Base-by-base conservation (phyloP, 2,797 vertebrate species). In the Tragopan temminckii region DNA sequence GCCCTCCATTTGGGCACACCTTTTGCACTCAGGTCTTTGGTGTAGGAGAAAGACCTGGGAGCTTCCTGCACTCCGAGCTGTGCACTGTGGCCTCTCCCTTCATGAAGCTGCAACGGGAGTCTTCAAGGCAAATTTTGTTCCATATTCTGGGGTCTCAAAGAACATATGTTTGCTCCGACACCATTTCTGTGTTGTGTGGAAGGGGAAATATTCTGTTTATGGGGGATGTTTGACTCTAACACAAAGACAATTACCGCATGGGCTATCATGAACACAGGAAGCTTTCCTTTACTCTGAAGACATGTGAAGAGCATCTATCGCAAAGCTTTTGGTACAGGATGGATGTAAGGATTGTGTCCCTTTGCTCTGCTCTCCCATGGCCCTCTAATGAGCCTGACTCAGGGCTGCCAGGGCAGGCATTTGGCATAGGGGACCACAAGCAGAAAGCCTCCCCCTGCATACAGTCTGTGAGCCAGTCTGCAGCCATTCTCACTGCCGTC, bases 351-450 rank as follows among this genome's bases (percentile, higher is more conserved):
- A 46, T 33, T 35, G 9, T 13, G 20, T 69, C 43, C 38, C 55
- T 68, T 69, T 46, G 59, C 62, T 42, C 42, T 72, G 3, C 61
- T 70, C 9, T 82, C 12, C 43, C 1, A 0, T 61, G 58, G 4
- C 18, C 14, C 27, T 52, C 61, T 53, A 46, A 79, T 35, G n/a
- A 80, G 43, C 12, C 42, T 90, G 58, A 24, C 10, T 42, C 15
- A 29, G 31, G 36, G 15, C 58, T 36, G 29, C 19, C 57, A 43
- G 45, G 23, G 16, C 3, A 61, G 74, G 16, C 3, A 1, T 50
- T 71, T 1, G 5, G 62, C 16, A 21, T 5, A 66, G 58, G 62
- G 11, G 7, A 4, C n/a, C 1, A 2, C 0, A 0, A 88, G 63
- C 43, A 72, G 42, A 62, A 81, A 84, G 27, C 63, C 38, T 81